Percentiles rank a stretch among this genome's conserved stretches.
These are phyloP conservation scores for Etheostoma spectabile DNA, from an alignment of 2,113 vertebrate genomes.

Conservation along the genomic window DNA sequence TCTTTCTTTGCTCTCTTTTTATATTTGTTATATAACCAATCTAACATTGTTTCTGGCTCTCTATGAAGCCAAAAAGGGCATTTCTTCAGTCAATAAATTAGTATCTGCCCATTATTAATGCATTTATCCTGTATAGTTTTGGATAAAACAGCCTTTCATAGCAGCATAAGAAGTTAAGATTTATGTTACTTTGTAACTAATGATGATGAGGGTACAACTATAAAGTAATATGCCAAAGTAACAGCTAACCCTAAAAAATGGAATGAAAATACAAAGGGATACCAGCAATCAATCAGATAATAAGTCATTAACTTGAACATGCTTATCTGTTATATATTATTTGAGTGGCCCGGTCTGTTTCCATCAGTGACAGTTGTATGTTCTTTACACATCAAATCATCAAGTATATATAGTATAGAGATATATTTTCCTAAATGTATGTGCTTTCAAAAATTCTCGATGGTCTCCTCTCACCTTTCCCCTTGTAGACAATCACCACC, in stretches of 20 bases:
- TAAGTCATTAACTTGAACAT: background rate
- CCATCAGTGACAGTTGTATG: background rate
- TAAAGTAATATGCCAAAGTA: constrained; percentile 29
- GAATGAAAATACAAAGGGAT: background rate
- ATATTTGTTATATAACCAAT: constrained; percentile 15
- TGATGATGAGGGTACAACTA: background rate
- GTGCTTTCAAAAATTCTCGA: background rate
- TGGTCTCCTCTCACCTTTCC: constrained; percentile 16
- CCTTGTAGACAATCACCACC: constrained; percentile 48
- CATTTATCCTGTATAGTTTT: background rate
- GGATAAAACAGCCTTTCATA: constrained; percentile 7
- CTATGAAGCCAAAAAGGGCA: background rate
- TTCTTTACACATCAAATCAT: background rate
- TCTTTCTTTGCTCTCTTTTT: background rate
- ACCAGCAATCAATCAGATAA: background rate
- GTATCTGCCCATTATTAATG: background rate
- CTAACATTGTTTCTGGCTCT: background rate
- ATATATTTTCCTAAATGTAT: background rate
- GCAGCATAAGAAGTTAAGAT: constrained; percentile 1
- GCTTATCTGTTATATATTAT: background rate
- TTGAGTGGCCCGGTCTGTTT: background rate
- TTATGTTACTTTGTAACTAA: background rate
- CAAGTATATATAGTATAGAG: background rate
- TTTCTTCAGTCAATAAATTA: background rate
- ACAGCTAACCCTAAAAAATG: background rate